A percentile compares a stretch with the other conserved stretches of the same genome.
Evolutionary conservation across 2,888 invertebrate genomes (phyloP).

Genomic region (Disparrhopalites patrizii): DNA sequence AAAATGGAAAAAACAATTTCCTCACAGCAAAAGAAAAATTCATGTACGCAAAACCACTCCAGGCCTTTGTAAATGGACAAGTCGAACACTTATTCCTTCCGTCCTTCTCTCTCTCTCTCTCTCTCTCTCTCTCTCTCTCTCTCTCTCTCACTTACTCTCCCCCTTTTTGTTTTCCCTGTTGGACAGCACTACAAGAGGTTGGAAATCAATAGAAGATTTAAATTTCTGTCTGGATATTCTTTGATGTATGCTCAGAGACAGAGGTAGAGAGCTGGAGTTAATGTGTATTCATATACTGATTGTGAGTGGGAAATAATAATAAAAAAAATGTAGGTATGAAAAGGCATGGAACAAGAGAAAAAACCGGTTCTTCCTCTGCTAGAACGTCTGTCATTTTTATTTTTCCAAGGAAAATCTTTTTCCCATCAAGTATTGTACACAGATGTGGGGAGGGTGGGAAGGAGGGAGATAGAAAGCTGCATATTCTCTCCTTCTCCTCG

Average conservation of each 20-base stretch:
- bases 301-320: no score
- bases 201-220: constrained; percentile 28
- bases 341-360: constrained; percentile 10
- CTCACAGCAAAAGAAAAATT: no score
- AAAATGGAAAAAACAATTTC: no score
- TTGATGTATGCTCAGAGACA: no score
- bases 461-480: no score
- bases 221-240: constrained; percentile 20
- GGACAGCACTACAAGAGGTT: constrained; percentile 4
- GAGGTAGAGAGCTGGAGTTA: no score
- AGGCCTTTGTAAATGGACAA: no score
- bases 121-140: not conserved
- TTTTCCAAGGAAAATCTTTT: constrained; percentile 17
- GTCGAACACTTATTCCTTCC: no score
- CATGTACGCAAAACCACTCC: no score
- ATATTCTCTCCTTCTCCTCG: not conserved
- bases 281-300: no score
- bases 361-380: constrained; percentile 22
- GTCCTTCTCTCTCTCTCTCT: not conserved
- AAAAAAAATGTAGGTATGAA: no score
- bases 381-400: constrained; percentile 25
- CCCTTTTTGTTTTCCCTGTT: not conserved
- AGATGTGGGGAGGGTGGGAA: no score
- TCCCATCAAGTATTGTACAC: constrained; percentile 23
- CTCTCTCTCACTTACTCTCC: not conserved